Conservation (phyloP, 2,888 invertebrate species). For the Drosophila percnosoma region DNA sequence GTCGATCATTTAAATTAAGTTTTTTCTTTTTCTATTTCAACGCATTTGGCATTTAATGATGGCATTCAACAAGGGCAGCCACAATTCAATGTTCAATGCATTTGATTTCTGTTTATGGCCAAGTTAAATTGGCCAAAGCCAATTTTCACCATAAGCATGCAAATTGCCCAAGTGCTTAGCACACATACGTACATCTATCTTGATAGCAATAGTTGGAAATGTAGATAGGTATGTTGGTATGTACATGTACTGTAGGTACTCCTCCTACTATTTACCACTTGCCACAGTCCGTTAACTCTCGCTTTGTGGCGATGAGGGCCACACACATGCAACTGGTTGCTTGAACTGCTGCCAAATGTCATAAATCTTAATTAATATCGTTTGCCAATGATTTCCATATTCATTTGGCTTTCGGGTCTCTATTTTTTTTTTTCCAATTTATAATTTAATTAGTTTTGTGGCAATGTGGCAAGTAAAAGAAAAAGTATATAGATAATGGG, state of each 20-base stretch:
- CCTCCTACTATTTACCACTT: conserved; percentile 5
- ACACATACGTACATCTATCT: conserved; percentile 6
- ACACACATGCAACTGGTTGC: conserved; percentile 47
- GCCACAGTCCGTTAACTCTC: conserved; percentile 20
- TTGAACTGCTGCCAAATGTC: conserved; percentile 62
- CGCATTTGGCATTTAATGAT: conserved; percentile 43
- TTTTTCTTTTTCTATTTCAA: not conserved
- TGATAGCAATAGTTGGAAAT: not conserved
- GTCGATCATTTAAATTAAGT: conserved; percentile 18
- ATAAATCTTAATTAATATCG: conserved; percentile 75
- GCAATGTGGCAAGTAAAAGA: conserved; percentile 34
- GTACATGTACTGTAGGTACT: conserved; percentile 13
- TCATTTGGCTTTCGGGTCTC: conserved; percentile 45
- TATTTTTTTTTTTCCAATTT: conserved; percentile 42
- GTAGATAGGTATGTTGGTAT: conserved; percentile 4
- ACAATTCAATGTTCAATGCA: conserved; percentile 50
- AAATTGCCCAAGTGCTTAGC: conserved; percentile 52
- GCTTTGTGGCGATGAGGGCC: conserved; percentile 29
- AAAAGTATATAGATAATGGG: conserved; percentile 56
- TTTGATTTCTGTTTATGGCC: conserved; percentile 56
- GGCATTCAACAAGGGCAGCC: conserved; percentile 42
- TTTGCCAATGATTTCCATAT: conserved; percentile 67
- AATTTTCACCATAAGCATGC: conserved; percentile 62
- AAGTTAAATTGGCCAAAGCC: conserved; percentile 53
- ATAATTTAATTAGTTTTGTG: conserved; percentile 65